Evolutionary conservation across 2,113 vertebrate species (phyloP).

Genomic region (Ancistrus triradiatus): DNA sequence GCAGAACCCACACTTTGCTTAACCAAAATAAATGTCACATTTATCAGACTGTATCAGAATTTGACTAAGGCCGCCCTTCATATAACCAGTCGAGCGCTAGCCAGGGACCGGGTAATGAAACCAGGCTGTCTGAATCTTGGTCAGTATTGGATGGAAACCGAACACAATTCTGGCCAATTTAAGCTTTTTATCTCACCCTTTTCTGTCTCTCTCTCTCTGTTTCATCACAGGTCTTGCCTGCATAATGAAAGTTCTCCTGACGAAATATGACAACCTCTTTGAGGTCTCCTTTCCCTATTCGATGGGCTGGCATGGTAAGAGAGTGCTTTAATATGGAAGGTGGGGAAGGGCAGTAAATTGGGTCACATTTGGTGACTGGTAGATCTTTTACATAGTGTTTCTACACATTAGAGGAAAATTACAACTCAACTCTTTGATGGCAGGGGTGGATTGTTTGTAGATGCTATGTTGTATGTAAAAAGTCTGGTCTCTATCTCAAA

Average conservation of each 20-base stretch:
- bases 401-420: too few species aligned
- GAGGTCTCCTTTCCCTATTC: slow-evolving; percentile 70
- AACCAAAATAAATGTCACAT: slow-evolving; percentile 26
- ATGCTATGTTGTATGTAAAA: too few species aligned
- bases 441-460: too few species aligned
- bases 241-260: slow-evolving; percentile 69
- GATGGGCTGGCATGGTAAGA: slow-evolving; percentile 74
- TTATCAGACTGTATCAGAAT: too few species aligned
- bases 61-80: too few species aligned
- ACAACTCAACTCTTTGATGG: too few species aligned
- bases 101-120: slow-evolving; percentile 31
- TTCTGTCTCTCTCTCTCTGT: slow-evolving; percentile 14
- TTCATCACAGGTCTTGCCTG: slow-evolving; percentile 60
- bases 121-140: slow-evolving; percentile 27
- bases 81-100: background rate
- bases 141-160: slow-evolving; percentile 37
- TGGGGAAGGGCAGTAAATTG: too few species aligned
- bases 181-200: slow-evolving; percentile 23
- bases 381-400: too few species aligned
- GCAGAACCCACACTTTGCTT: background rate
- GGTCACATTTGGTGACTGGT: too few species aligned
- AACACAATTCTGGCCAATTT: slow-evolving; percentile 23
- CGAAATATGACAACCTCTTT: slow-evolving; percentile 73
- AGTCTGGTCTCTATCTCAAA: too few species aligned
- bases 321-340: slow-evolving; percentile 20